These are phyloP conservation scores for Tethea ocularis DNA, from an alignment of 2,888 invertebrate species.

Conservation along the genomic window DNA sequence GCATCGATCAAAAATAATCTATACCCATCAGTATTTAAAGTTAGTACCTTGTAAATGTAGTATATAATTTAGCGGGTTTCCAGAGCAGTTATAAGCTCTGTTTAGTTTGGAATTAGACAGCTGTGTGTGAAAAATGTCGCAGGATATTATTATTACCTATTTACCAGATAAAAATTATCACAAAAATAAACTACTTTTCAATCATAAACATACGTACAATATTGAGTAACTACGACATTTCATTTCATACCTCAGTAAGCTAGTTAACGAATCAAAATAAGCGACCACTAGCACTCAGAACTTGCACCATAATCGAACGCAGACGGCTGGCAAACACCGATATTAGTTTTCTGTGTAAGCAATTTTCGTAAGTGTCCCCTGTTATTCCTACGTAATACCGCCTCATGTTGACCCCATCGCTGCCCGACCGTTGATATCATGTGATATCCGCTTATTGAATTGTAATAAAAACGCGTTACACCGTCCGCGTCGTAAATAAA, in stretches of 20 bases:
- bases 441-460: constrained; percentile 68
- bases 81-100: too few relatives aligned
- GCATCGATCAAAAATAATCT: too few relatives aligned
- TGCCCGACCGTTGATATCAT: constrained; percentile 56
- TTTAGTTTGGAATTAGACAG: too few relatives aligned
- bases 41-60: too few relatives aligned
- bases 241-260: background rate
- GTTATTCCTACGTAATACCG: constrained; percentile 71
- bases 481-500: constrained; percentile 14
- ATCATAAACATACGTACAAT: too few relatives aligned
- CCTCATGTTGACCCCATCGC: constrained; percentile 52
- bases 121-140: too few relatives aligned
- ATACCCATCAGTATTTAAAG: too few relatives aligned
- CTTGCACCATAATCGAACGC: constrained; percentile 47
- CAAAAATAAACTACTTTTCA: too few relatives aligned
- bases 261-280: background rate
- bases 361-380: constrained; percentile 80
- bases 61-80: too few relatives aligned
- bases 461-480: constrained; percentile 53
- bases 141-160: too few relatives aligned
- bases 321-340: constrained; percentile 79
- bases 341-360: constrained; percentile 83
- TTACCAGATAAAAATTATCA: too few relatives aligned
- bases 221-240: too few relatives aligned
- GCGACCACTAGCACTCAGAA: constrained; percentile 16